Percentiles rank a stretch among this genome's conserved stretches.
These are phyloP conservation scores for Camelus dromedarius DNA, from an alignment of 2,113 vertebrate species.

Conservation along the genomic window DNA sequence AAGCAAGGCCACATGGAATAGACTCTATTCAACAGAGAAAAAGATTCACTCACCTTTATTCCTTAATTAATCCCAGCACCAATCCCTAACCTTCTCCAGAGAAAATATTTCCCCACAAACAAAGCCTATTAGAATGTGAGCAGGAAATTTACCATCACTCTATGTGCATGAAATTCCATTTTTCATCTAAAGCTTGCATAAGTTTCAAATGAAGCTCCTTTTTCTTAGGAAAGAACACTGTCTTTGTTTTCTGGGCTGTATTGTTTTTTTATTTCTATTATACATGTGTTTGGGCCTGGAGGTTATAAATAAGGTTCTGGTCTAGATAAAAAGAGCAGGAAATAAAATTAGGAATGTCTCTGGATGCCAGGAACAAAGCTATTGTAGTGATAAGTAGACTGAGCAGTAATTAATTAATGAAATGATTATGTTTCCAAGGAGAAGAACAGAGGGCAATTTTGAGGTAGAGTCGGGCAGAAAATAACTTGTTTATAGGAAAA, in stretches of 20 bases:
- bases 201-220: not conserved
- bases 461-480: not conserved
- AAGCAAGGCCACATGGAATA: not conserved
- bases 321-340: conserved; percentile 18
- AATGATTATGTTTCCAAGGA: not conserved
- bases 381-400: not conserved
- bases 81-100: conserved; percentile 56
- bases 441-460: conserved; percentile 36
- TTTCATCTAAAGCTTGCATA: not conserved
- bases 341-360: conserved; percentile 51
- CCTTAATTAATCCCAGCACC: conserved; percentile 71
- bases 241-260: conserved; percentile 17
- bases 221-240: conserved; percentile 41
- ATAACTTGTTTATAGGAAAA: not conserved
- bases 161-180: not conserved
- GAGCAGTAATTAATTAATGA: conserved; percentile 13
- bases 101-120: conserved; percentile 6
- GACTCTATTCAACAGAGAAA: conserved; percentile 16
- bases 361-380: not conserved
- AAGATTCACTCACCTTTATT: conserved; percentile 58
- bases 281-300: not conserved
- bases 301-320: conserved; percentile 45
- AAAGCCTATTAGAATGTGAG: conserved; percentile 1
- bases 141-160: not conserved
- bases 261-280: conserved; percentile 61